Evolutionary conservation across 2,113 vertebrate genomes (phyloP).

Genomic region (Bostrychus sinensis): DNA sequence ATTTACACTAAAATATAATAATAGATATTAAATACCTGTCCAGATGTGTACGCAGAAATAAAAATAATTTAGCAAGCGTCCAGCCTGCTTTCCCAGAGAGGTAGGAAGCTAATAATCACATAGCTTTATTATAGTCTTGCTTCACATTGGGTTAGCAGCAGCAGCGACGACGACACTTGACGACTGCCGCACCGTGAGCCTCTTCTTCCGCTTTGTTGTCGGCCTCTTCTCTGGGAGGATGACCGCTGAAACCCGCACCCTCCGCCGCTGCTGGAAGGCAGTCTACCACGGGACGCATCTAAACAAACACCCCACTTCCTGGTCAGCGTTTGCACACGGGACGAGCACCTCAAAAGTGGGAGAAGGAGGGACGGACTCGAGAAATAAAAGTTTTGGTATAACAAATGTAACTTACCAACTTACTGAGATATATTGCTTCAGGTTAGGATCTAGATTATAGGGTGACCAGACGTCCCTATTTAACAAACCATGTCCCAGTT

Average conservation of each 20-base stretch:
- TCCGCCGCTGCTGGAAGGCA: slow-evolving; percentile 14
- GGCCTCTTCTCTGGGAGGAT: too few relatives aligned
- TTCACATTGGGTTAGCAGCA: not conserved
- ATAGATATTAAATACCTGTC: slow-evolving; percentile 39
- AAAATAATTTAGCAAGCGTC: slow-evolving; percentile 9
- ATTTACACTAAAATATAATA: not conserved
- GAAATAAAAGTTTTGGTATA: too few relatives aligned
- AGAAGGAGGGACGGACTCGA: too few relatives aligned
- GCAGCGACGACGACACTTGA: slow-evolving; percentile 6
- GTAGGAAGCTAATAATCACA: slow-evolving; percentile 24
- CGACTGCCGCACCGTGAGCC: slow-evolving; percentile 45
- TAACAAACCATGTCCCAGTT: too few relatives aligned
- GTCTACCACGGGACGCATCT: slow-evolving; percentile 2
- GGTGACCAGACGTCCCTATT: too few relatives aligned
- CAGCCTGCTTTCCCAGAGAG: slow-evolving; percentile 23
- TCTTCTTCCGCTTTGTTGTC: slow-evolving; percentile 51
- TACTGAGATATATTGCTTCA: too few relatives aligned
- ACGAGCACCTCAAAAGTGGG: too few relatives aligned
- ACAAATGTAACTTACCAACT: too few relatives aligned
- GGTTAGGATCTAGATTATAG: too few relatives aligned
- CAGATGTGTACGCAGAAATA: not conserved
- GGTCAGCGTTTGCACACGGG: not conserved
- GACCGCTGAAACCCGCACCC: slow-evolving; percentile 25
- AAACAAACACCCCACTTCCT: not conserved
- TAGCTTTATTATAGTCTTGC: not conserved